A percentile compares a stretch with the other conserved stretches of the same genome.
Conservation (phyloP, 1,140 invertebrate genomes). For the Callitettix versicolor region DNA sequence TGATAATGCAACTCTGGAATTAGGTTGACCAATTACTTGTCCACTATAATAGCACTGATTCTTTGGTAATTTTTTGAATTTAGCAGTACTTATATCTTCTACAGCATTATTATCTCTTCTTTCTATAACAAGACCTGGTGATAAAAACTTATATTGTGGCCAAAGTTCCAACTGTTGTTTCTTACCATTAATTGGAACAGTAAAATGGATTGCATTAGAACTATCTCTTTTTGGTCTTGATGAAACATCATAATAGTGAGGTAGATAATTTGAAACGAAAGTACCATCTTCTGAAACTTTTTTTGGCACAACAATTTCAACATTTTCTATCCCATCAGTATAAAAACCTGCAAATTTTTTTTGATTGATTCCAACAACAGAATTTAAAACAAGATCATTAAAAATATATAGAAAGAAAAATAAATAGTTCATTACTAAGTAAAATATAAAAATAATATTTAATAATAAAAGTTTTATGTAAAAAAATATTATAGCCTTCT, state of each 20-base stretch:
- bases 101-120: constrained; percentile 41
- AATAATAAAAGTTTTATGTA: too few relatives aligned
- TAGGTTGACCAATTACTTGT: constrained; percentile 46
- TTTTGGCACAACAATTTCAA: constrained; percentile 7
- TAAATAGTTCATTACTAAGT: too few relatives aligned
- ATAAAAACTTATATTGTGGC: constrained; percentile 53
- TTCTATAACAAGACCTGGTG: constrained; percentile 59
- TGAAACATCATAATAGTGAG: constrained; percentile 5
- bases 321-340: constrained; percentile 3
- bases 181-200: constrained; percentile 3
- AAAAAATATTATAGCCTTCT: too few relatives aligned
- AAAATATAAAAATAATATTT: too few relatives aligned
- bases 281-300: constrained; percentile 11
- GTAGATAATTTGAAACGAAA: constrained; percentile 14
- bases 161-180: constrained; percentile 29
- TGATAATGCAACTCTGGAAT: constrained; percentile 52
- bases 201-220: constrained; percentile 6
- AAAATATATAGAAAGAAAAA: too few relatives aligned
- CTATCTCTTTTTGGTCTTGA: constrained; percentile 3
- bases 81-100: constrained; percentile 26
- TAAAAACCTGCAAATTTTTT: background rate
- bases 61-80: constrained; percentile 20
- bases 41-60: constrained; percentile 55
- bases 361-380: too few relatives aligned
- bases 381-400: too few relatives aligned